Evolutionary conservation across 2,888 invertebrate genomes (phyloP).

Genomic region (Cheilosia vulpina): DNA sequence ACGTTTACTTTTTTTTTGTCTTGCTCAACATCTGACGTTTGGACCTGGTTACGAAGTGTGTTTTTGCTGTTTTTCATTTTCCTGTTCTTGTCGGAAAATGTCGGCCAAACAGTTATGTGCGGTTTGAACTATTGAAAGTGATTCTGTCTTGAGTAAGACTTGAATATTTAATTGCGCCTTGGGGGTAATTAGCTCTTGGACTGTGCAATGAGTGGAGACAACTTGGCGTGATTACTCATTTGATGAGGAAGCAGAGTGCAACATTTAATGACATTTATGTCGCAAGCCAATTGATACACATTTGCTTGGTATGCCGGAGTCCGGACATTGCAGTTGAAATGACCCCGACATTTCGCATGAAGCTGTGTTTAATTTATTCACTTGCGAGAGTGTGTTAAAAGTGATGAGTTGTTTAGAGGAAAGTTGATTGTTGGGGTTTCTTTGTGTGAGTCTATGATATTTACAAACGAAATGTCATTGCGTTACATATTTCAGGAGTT

Average conservation of each 20-base stretch:
- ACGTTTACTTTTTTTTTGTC: constrained; percentile 61
- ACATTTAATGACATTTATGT: constrained; percentile 19
- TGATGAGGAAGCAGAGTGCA: constrained; percentile 34
- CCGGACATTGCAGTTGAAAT: too few species aligned
- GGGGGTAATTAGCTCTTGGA: constrained; percentile 59
- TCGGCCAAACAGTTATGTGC: constrained; percentile 56
- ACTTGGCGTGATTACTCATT: constrained; percentile 40
- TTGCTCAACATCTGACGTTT: constrained; percentile 26
- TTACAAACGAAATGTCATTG: too few species aligned
- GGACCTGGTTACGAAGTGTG: not conserved
- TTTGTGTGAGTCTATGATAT: too few species aligned
- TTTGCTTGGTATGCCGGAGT: not conserved
- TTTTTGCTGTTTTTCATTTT: constrained; percentile 23
- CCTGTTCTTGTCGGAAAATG: constrained; percentile 50
- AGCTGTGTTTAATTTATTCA: too few species aligned
- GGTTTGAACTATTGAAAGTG: constrained; percentile 44
- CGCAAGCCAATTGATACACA: not conserved
- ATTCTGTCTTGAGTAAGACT: constrained; percentile 56
- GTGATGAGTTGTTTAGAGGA: too few species aligned
- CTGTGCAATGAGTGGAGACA: not conserved
- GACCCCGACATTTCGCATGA: too few species aligned
- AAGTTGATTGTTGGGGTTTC: too few species aligned
- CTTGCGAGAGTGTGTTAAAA: too few species aligned
- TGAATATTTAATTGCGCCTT: constrained; percentile 42
- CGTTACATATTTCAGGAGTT: too few species aligned